A percentile compares a stretch with the other conserved stretches of the same genome.
These are phyloP conservation scores for Pristionchus exspectatus DNA, from an alignment of 2,888 invertebrate species.

Conservation along the genomic window DNA sequence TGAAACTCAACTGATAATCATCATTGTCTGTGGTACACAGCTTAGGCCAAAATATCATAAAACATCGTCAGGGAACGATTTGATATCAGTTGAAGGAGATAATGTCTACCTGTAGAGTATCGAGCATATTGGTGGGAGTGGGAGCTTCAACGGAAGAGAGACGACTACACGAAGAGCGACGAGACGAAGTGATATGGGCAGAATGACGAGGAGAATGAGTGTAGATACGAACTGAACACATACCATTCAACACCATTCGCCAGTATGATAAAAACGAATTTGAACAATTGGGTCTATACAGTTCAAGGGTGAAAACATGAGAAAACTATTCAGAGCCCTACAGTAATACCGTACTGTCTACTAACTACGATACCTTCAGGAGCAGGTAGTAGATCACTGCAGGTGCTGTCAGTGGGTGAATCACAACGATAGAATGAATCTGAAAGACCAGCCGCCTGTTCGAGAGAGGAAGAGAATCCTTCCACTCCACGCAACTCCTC, in stretches of 20 bases:
- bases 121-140: conserved; percentile 51
- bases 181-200: conserved; percentile 47
- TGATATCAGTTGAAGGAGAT: background rate
- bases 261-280: background rate
- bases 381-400: conserved; percentile 68
- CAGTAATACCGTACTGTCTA: background rate
- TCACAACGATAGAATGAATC: conserved; percentile 58
- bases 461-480: background rate
- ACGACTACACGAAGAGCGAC: conserved; percentile 47
- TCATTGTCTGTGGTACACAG: too few species aligned
- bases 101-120: conserved; percentile 44
- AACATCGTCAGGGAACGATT: too few species aligned
- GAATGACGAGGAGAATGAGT: conserved; percentile 52
- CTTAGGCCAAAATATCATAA: too few species aligned
- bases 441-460: background rate
- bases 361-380: conserved; percentile 60
- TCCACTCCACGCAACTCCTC: conserved; percentile 52
- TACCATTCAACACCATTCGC: too few species aligned
- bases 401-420: conserved; percentile 69
- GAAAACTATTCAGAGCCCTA: too few species aligned
- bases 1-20: background rate
- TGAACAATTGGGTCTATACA: too few species aligned
- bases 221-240: conserved; percentile 44
- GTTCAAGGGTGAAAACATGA: too few species aligned
- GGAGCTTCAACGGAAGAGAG: conserved; percentile 49